Evolutionary conservation across 2,888 invertebrate genomes (phyloP).

Genomic region (Leptinotarsa juncta): DNA sequence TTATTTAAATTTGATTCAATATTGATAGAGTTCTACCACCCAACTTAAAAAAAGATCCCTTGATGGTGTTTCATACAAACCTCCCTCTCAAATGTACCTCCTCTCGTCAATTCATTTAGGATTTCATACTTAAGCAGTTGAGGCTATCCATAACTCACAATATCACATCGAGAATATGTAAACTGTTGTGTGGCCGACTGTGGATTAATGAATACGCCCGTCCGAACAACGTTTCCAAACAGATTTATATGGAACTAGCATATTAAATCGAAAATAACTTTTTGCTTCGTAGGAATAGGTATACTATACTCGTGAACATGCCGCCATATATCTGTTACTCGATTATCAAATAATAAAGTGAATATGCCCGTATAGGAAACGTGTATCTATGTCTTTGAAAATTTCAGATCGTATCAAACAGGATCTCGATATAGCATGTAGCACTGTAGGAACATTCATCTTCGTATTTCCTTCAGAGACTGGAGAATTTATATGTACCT

Average conservation of each 20-base stretch:
- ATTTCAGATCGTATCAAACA: constrained; percentile 40
- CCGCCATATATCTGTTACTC: constrained; percentile 50
- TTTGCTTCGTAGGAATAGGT: constrained; percentile 41
- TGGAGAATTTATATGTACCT: background rate
- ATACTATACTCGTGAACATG: constrained; percentile 48
- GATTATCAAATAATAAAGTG: constrained; percentile 51
- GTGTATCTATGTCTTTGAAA: constrained; percentile 47
- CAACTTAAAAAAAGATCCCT: too few species aligned
- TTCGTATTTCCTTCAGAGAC: background rate
- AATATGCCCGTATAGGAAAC: constrained; percentile 46
- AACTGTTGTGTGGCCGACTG: constrained; percentile 18
- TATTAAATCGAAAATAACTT: constrained; percentile 56
- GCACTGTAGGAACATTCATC: constrained; percentile 1
- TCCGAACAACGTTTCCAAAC: constrained; percentile 39
- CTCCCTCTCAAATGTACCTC: too few species aligned
- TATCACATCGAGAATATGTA: constrained; percentile 14
- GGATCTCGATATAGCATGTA: constrained; percentile 5
- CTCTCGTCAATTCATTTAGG: too few species aligned
- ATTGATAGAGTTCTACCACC: too few species aligned
- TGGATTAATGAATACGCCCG: constrained; percentile 45
- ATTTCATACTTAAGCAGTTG: too few species aligned
- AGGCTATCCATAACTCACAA: constrained; percentile 1
- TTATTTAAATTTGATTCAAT: too few species aligned
- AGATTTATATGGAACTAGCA: constrained; percentile 53
- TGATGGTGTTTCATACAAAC: too few species aligned